Percentiles rank a stretch among this genome's conserved stretches.
Evolutionary conservation across 1,140 invertebrate genomes (phyloP).

Genomic region (Pteromalus puparum): DNA sequence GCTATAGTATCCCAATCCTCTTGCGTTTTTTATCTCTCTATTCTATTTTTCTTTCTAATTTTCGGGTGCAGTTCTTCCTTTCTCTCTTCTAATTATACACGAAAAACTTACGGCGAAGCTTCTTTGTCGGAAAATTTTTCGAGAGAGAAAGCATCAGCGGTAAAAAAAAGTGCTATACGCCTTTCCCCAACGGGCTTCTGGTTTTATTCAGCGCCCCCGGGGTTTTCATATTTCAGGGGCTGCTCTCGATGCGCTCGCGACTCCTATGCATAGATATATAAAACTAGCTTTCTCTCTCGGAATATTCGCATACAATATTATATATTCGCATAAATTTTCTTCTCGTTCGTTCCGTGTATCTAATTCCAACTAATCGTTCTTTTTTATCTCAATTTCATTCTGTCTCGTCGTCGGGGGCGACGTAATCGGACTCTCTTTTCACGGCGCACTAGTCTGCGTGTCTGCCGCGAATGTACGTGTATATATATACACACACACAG

Average conservation of each 20-base stretch:
- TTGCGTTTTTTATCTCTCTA: background rate
- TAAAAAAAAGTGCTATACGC: background rate
- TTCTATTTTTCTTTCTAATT: slow-evolving; percentile 2
- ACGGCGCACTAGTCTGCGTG: slow-evolving; percentile 21
- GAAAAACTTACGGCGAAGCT: no score
- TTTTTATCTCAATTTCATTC: slow-evolving; percentile 1
- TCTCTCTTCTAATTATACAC: background rate
- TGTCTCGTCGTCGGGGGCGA: background rate
- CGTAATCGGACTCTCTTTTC: slow-evolving; percentile 42
- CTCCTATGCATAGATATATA: background rate
- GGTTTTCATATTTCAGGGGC: background rate
- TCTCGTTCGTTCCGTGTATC: background rate
- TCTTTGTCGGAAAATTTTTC: background rate
- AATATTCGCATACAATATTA: background rate
- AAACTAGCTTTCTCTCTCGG: no score
- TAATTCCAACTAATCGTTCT: background rate
- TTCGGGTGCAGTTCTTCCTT: background rate
- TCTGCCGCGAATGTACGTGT: background rate
- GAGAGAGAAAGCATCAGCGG: background rate
- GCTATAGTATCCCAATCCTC: background rate
- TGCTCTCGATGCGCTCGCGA: background rate
- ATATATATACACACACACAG: background rate
- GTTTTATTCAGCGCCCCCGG: background rate
- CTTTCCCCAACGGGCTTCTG: background rate
- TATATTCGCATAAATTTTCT: background rate